Base-by-base conservation (phyloP, 2,113 vertebrate genomes). In the Laterallus jamaicensis region DNA sequence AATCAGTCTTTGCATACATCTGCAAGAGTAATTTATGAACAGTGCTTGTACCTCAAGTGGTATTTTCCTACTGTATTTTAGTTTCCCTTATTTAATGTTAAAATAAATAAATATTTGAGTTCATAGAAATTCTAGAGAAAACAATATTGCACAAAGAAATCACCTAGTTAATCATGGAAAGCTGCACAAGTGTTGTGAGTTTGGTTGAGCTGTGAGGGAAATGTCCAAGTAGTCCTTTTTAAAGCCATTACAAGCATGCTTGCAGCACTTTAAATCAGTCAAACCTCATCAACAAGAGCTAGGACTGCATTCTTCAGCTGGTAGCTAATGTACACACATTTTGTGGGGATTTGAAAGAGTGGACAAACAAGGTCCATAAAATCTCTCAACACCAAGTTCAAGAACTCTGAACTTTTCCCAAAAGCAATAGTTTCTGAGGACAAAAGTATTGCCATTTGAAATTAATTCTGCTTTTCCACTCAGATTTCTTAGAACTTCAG, bases 81-180 rank as follows among this genome's bases (percentile, higher is more conserved):
- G 26, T 64, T 96, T 94, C 29, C 35, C 21, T 86, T 92, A 74
- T 93, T 92, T 96, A 78, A 77, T 86, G 32, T 93, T 73, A 86
- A 92, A 96, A 97, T 70, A 91, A 88, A 90, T 88, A 96, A 95
- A 93, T 92, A 88, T 75, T 94, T 86, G 64, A 64, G 35, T 90
- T 86, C 68, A 44, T 29, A 92, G 82, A 86, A 90, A 83, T 90
- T 92, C 39, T 86, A 68, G 42, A 49, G 35, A 86, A 92, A 95
- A 88, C 39, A 92, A 44, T 78, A 81, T 60, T 82, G 79, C 54
- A 52, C 56, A 64, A 90, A 93, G 60, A 93, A 80, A 55, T 84
- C 90, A 84, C 90, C 64, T 75, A 79, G 52, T 91, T 88, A 95
- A 90, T 75, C 68, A 86, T 0, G 4, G 64, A 81, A 90, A 86